Conservation (phyloP, 2,888 invertebrate genomes). For the Trissonchulus latispiculum region DNA sequence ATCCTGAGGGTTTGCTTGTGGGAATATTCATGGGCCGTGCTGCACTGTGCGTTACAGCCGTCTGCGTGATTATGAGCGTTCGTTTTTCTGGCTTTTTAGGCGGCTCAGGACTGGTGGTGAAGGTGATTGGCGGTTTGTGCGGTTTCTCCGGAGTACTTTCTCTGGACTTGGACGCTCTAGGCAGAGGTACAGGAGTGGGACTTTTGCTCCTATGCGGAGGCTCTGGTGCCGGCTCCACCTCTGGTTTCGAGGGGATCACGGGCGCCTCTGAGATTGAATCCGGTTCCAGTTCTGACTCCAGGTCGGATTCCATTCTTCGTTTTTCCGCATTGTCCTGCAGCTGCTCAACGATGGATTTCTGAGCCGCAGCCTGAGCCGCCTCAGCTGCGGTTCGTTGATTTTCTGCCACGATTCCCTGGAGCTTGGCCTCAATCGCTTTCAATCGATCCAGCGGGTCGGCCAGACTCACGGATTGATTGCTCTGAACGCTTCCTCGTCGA, state of each 20-base stretch:
- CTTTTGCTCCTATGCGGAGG: no score
- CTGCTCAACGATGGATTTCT: not conserved
- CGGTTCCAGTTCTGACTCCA: no score
- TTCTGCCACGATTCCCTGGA: slow-evolving; percentile 33
- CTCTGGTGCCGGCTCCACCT: not conserved
- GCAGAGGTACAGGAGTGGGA: not conserved
- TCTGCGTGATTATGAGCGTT: not conserved
- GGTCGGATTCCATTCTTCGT: no score
- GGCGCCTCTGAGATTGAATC: no score
- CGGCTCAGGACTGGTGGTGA: not conserved
- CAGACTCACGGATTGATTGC: not conserved
- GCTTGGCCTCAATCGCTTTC: slow-evolving; percentile 36
- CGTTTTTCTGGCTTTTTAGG: no score
- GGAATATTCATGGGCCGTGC: not conserved
- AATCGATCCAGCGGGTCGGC: slow-evolving; percentile 40
- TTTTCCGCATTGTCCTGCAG: not conserved
- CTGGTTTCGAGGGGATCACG: not conserved
- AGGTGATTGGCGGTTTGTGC: not conserved
- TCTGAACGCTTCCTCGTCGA: not conserved
- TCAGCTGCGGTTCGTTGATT: not conserved
- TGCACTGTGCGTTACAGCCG: not conserved
- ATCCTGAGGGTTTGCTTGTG: not conserved
- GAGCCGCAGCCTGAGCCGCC: not conserved
- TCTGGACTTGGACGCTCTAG: not conserved
- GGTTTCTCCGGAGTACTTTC: not conserved